Evolutionary conservation across 2,113 vertebrate genomes (phyloP), one percentile per base, ranked within the genome.

Genomic region (Pelodiscus sinensis): DNA sequence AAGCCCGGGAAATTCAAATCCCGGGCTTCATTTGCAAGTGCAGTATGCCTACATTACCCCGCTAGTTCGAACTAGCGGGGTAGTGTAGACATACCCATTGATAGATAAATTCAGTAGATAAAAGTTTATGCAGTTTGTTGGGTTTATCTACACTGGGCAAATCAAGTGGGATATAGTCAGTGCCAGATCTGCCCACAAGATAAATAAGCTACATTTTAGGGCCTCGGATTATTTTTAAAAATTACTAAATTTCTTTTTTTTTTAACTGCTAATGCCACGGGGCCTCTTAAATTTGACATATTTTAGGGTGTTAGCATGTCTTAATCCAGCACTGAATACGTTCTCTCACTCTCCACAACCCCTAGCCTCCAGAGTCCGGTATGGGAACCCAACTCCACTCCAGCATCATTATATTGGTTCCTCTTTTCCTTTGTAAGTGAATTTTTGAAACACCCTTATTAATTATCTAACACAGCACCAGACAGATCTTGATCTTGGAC

Each of bases 401-500:
- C 71, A 73, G 9, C 35, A 21, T 9, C 35, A 5, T 65, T 35
- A 25, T 8, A 77, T 78, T 56, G 13, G 52, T 78, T 85, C 25
- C 9, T 18, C 50, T 81, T 9, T 18, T 35, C 65, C 84, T 68
- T 54, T 88, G 11, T 22, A 27, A 38, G 25, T 8, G n/a, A 25
- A 15, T 68, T 84, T 87, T 31, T 65, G n/a, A 75, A 44, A n/a
- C 44, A 35, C 51, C 60, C 31, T 79, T 13, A 9, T 6, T 56
- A 3, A 35, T 27, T 29, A 9, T 44, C 38, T 75, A 81, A 56
- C 0, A 0, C 0, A 35, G 29, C 65, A 24, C 29, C 29, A 79
- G 12, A 73, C 62, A 75, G 44, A 3, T 65, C n/a, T 44, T 77
- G 57, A 65, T 73, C 6, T 0, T 2, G 35, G 27, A 60, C 8